A percentile compares a stretch with the other conserved stretches of the same genome.
phyloP scores from a whole-genome alignment of 2,113 vertebrate genomes.

The Rafetus swinhoei region DNA sequence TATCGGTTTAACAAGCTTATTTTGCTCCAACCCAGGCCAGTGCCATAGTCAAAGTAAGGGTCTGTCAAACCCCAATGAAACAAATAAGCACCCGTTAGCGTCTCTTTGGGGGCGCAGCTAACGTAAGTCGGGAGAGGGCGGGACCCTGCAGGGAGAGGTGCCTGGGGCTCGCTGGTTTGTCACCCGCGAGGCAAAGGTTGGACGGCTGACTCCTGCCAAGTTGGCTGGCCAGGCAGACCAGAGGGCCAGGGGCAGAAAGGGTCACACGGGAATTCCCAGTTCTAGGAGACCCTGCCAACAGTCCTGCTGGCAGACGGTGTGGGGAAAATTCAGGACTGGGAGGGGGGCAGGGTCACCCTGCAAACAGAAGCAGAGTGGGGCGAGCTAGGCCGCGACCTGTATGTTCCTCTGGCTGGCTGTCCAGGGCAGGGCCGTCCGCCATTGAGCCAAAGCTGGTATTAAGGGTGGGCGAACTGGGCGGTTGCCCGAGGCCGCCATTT shows the following conservation, averaged over 20 bases:
- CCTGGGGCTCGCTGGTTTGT: background rate
- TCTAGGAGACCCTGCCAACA: background rate
- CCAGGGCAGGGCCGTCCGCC: background rate
- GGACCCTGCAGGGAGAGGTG: background rate
- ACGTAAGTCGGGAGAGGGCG: background rate
- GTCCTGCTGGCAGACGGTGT: background rate
- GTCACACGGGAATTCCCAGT: background rate
- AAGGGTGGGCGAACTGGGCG: no score
- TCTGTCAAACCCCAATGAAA: background rate
- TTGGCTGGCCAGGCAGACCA: background rate
- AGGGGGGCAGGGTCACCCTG: background rate
- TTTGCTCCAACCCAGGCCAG: background rate
- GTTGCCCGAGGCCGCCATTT: no score
- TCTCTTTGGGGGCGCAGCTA: background rate
- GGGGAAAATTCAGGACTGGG: background rate
- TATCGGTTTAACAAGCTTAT: background rate
- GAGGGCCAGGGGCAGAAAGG: background rate
- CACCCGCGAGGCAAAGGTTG: background rate
- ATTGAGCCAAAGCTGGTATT: background rate
- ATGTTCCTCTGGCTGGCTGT: background rate
- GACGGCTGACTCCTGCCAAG: background rate
- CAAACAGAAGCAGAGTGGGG: background rate
- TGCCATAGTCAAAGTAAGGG: background rate
- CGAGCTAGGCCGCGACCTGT: background rate
- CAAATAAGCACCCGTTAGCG: background rate